Base-by-base conservation (phyloP, 2,888 invertebrate species). In the Gibbula magus region DNA sequence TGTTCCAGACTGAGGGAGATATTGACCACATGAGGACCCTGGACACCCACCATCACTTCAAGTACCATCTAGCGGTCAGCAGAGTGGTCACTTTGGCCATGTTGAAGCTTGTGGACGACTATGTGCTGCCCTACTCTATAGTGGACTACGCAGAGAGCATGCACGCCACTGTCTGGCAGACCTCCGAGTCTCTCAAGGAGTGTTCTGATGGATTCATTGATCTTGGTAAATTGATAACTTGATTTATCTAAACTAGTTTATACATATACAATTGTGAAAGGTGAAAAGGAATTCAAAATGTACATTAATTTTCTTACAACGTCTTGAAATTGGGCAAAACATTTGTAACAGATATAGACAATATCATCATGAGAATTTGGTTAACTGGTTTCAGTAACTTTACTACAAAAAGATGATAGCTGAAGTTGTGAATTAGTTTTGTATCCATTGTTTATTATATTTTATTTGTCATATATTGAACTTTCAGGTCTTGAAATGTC, bases 51-150 rank as follows among this genome's bases (percentile, higher is more conserved):
- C 86, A 86, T 32, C 86, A 86, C 76, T 83, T 80, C 81, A 84
- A 84, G 61, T 87, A 83, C 67, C 86, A 86, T 76, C 32, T 85
- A 3, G 83, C 85, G 18, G 85, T 83, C 18, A 66, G 82, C 29
- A 84, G 85, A 53, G 84, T 86, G 76, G 78, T 84, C 66, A 73
- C 82, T 75, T 80, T 84, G 83, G 61, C 82, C 13, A 20, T 84
- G 76, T 75, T 86, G 20, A 81, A 74, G 29, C 67, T 87, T 29
- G 78, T 85, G 10, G 87, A 87, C 76, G 81, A 83, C 20, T 66
- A 81, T n/a, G 39, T 85, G 22, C 73, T 86, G 29, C 84, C 84
- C 16, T 79, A 56, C 39, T 80, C 80, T n/a, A 45, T 83, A n/a
- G 32, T 18, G 5, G 53, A 77, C 35, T 80, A 75, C 13, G 35